Conservation (phyloP, 2,797 vertebrate genomes). For the Siniperca undulata region DNA sequence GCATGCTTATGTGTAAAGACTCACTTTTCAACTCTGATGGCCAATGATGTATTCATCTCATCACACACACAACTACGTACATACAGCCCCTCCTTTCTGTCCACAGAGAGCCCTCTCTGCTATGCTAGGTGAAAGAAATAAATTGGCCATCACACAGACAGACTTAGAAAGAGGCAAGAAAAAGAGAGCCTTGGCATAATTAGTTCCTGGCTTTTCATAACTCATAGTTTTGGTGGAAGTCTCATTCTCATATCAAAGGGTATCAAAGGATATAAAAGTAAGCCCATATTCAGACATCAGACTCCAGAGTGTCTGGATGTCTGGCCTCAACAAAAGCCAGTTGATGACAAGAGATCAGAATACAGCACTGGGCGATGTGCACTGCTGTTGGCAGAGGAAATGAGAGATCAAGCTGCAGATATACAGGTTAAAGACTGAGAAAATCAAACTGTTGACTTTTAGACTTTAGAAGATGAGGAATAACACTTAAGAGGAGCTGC, state of each 20-base stretch:
- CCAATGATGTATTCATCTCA: conserved; percentile 18
- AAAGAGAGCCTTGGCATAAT: conserved; percentile 30
- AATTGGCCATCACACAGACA: conserved; percentile 23
- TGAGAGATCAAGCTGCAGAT: conserved; percentile 43
- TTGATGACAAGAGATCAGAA: conserved; percentile 52
- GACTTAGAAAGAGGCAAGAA: conserved; percentile 20
- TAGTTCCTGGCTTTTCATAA: conserved; percentile 65
- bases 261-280: conserved; percentile 66
- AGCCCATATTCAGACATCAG: conserved; percentile 56
- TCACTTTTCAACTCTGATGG: conserved; percentile 24
- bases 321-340: conserved; percentile 50
- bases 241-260: conserved; percentile 55
- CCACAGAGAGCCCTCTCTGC: conserved; percentile 3
- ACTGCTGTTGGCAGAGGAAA: conserved; percentile 42
- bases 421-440: conserved; percentile 48
- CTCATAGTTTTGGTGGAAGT: conserved; percentile 38
- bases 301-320: conserved; percentile 53
- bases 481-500: conserved; percentile 5
- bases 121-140: conserved; percentile 32
- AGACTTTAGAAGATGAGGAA: conserved; percentile 15
- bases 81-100: not conserved
- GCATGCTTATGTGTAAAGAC: not conserved
- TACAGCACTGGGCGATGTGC: conserved; percentile 15
- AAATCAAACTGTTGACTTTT: conserved; percentile 45
- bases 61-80: not conserved